phyloP scores from a whole-genome alignment of 2,888 invertebrate species.

The Tenthredo distinguenda region DNA sequence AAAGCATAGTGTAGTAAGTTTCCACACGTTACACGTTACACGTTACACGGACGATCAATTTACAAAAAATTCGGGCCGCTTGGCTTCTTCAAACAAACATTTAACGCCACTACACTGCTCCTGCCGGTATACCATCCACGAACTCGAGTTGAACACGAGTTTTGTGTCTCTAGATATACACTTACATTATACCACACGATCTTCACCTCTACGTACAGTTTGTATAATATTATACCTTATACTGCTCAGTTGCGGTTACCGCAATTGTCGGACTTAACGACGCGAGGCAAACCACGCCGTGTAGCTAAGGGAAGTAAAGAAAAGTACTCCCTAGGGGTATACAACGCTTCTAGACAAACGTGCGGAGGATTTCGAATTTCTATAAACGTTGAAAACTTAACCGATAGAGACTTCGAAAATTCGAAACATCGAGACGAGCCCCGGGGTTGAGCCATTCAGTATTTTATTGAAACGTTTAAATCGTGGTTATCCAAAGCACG shows the following conservation, averaged over 20 bases:
- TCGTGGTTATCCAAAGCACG: slow-evolving; percentile 68
- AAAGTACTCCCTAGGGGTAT: no score
- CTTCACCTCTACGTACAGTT: background rate
- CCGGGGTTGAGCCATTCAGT: background rate
- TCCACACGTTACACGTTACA: background rate
- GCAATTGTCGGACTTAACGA: slow-evolving; percentile 12
- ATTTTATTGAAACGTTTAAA: slow-evolving; percentile 53
- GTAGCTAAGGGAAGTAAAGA: background rate
- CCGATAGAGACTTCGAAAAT: background rate
- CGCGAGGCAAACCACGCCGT: background rate
- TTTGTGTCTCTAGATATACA: background rate
- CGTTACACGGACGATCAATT: slow-evolving; percentile 37
- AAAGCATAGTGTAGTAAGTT: background rate
- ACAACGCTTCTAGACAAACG: no score
- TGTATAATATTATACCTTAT: background rate
- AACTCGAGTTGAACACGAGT: background rate
- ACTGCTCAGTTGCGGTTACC: slow-evolving; percentile 5
- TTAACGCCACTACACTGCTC: slow-evolving; percentile 8
- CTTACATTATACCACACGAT: background rate
- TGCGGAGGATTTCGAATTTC: no score
- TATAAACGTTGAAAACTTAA: background rate
- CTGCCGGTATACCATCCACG: slow-evolving; percentile 51
- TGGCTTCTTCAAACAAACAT: slow-evolving; percentile 49
- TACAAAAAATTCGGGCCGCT: slow-evolving; percentile 23
- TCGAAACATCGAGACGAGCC: background rate